phyloP scores from a whole-genome alignment of 2,113 vertebrate genomes.

The Scatophagus argus region DNA sequence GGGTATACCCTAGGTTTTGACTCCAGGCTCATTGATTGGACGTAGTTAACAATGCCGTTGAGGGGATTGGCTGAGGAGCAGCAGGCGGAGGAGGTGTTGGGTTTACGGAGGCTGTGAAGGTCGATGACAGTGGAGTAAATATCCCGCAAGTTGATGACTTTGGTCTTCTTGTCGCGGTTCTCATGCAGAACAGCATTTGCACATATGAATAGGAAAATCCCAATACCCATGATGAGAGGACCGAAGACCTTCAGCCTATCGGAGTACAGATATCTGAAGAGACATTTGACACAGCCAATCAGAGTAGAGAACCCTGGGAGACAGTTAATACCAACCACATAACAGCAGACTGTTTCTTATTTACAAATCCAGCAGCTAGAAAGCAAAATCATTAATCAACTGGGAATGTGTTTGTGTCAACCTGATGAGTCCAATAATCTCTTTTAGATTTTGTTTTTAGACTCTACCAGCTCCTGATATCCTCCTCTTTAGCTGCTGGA shows the following conservation, averaged over 20 bases:
- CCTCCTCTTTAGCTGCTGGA: no score
- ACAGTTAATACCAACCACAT: not conserved
- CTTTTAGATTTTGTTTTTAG: no score
- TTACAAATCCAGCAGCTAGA: no score
- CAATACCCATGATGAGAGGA: constrained; percentile 96
- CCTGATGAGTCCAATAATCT: no score
- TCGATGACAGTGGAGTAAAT: constrained; percentile 76
- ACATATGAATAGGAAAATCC: constrained; percentile 98
- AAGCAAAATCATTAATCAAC: no score
- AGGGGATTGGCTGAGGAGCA: constrained; percentile 23
- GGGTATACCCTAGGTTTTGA: constrained; percentile 34
- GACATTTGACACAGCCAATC: not conserved
- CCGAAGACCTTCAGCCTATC: constrained; percentile 96
- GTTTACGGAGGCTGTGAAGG: constrained; percentile 56
- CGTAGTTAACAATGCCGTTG: constrained; percentile 61
- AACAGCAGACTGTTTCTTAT: no score
- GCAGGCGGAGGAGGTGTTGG: constrained; percentile 2
- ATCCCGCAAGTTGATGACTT: constrained; percentile 95
- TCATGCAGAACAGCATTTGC: constrained; percentile 96
- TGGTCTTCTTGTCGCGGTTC: constrained; percentile 95
- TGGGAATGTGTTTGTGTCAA: no score
- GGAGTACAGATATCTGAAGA: constrained; percentile 88
- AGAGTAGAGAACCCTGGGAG: not conserved
- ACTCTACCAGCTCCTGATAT: no score
- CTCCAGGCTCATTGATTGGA: constrained; percentile 67